Evolutionary conservation across 2,113 vertebrate genomes (phyloP).

Genomic region (Archocentrus centrarchus): DNA sequence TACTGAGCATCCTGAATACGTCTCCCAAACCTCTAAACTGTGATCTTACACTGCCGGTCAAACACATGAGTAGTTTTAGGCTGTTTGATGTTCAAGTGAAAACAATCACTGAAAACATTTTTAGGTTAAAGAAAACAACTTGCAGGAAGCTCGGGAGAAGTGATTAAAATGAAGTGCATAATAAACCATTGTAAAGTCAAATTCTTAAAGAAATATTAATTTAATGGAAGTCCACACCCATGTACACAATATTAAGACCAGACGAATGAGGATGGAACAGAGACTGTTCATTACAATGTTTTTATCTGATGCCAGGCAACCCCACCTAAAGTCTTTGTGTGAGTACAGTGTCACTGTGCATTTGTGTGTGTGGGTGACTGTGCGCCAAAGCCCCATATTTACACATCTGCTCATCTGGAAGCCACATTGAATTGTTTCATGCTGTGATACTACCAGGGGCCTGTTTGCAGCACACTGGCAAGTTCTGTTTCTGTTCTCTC

Average conservation of each 20-base stretch:
- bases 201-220: neutral
- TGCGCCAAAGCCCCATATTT: neutral
- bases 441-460: slow-evolving; percentile 31
- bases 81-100: slow-evolving; percentile 16
- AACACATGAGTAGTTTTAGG: neutral
- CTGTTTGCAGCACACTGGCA: slow-evolving; percentile 1
- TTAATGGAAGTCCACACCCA: neutral
- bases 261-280: neutral
- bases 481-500: slow-evolving; percentile 36
- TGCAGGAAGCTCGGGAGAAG: neutral
- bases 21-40: neutral
- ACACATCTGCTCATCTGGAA: slow-evolving; percentile 57
- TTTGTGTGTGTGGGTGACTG: neutral
- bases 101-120: neutral
- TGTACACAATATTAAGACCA: neutral
- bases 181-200: neutral
- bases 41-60: neutral
- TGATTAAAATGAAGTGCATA: neutral
- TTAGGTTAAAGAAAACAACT: neutral
- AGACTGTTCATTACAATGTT: neutral
- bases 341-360: neutral
- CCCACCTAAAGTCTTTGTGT: slow-evolving; percentile 14
- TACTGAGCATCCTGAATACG: neutral
- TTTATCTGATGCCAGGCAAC: slow-evolving; percentile 21
- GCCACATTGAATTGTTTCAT: slow-evolving; percentile 35